phyloP scores from a whole-genome alignment of 2,888 invertebrate species.

The Xestia rhomboidea region DNA sequence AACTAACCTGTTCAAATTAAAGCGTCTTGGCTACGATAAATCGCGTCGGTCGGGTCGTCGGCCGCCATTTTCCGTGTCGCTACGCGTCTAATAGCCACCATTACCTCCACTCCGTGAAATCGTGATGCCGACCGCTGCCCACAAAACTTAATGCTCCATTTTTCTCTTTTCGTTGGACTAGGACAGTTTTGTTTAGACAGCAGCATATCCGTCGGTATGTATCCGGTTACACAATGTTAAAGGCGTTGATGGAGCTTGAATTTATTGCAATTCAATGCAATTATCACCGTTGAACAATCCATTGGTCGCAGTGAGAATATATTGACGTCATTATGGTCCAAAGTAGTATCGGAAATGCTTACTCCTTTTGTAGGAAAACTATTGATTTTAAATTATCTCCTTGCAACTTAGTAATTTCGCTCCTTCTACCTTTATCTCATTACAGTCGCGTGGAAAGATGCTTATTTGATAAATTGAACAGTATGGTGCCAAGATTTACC shows the following conservation, averaged over 20 bases:
- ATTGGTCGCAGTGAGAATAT: background rate
- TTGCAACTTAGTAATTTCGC: slow-evolving; percentile 23
- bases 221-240: slow-evolving; percentile 49
- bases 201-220: slow-evolving; percentile 60
- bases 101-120: slow-evolving; percentile 85
- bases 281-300: slow-evolving; percentile 20
- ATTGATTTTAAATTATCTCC: slow-evolving; percentile 28
- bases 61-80: slow-evolving; percentile 83
- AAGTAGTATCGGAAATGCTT: background rate
- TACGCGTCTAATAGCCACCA: slow-evolving; percentile 82
- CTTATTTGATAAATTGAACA: slow-evolving; percentile 75
- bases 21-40: slow-evolving; percentile 66
- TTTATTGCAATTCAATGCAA: slow-evolving; percentile 22
- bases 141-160: slow-evolving; percentile 82
- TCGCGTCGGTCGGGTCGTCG: slow-evolving; percentile 78
- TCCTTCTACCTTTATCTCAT: slow-evolving; percentile 53
- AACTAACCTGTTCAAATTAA: slow-evolving; percentile 62
- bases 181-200: slow-evolving; percentile 44
- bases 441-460: slow-evolving; percentile 67
- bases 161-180: slow-evolving; percentile 68
- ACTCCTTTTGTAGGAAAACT: background rate
- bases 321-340: background rate
- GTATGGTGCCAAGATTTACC: slow-evolving; percentile 79
- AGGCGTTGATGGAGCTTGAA: slow-evolving; percentile 1
- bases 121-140: slow-evolving; percentile 84